Conservation (phyloP, 2,797 vertebrate genomes). For the Oryzias sinensis region DNA sequence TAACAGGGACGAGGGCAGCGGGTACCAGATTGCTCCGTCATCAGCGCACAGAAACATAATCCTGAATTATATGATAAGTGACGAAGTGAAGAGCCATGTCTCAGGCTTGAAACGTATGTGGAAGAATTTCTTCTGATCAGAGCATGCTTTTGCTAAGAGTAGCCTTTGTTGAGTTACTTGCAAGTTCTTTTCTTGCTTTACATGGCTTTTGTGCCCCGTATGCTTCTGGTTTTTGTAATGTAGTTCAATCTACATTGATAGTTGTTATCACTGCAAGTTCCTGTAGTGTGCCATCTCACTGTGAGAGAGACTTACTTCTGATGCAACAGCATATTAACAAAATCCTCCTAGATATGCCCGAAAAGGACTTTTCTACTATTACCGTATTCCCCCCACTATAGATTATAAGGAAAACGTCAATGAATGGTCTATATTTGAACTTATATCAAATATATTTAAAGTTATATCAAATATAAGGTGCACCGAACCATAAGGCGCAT, state of each 20-base stretch:
- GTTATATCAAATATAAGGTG: no score
- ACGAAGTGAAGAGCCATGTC: conserved; percentile 54
- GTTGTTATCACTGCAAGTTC: conserved; percentile 27
- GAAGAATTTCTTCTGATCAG: conserved; percentile 58
- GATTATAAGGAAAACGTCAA: no score
- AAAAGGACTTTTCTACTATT: neutral
- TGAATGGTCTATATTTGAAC: no score
- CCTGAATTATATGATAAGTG: conserved; percentile 74
- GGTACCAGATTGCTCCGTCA: conserved; percentile 46
- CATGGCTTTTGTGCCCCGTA: conserved; percentile 61
- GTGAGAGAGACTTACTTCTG: conserved; percentile 5
- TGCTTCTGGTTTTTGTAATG: conserved; percentile 49
- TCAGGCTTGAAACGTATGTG: conserved; percentile 57
- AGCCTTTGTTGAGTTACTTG: conserved; percentile 61
- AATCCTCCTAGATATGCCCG: neutral
- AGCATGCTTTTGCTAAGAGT: conserved; percentile 55
- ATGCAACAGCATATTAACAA: neutral
- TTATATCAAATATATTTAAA: no score
- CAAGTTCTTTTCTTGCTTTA: conserved; percentile 56
- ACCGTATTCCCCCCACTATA: no score
- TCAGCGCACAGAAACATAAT: conserved; percentile 71
- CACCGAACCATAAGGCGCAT: no score
- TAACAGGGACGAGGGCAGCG: conserved; percentile 52
- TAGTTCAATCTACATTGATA: conserved; percentile 42
- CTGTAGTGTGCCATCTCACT: conserved; percentile 10